phyloP scores from a whole-genome alignment of 2,797 vertebrate genomes.

The Mionectes olivaceus region DNA sequence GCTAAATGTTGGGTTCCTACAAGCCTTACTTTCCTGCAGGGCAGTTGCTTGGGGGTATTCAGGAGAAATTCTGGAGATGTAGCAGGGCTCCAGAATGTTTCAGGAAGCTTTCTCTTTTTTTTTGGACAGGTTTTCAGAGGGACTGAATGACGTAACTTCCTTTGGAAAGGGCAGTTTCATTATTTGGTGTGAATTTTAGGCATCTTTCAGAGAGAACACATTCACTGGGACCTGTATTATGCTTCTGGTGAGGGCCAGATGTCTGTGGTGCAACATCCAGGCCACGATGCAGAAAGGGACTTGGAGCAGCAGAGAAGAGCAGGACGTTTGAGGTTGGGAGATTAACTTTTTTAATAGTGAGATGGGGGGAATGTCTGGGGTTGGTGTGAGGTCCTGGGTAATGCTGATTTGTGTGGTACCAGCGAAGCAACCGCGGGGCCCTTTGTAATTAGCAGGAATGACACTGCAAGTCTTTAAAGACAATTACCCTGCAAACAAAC shows the following conservation, averaged over 20 bases:
- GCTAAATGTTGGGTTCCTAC: not conserved
- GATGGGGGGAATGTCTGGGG: not conserved
- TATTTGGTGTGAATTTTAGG: not conserved
- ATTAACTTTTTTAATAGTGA: not conserved
- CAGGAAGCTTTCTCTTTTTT: not conserved
- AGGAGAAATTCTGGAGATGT: not conserved
- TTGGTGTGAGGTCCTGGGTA: not conserved
- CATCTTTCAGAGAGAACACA: not conserved
- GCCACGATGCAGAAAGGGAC: not conserved
- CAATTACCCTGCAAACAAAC: slow-evolving; percentile 29
- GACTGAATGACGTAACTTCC: not conserved
- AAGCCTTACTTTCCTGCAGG: not conserved
- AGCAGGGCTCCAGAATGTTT: not conserved
- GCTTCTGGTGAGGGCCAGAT: not conserved
- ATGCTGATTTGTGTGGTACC: not conserved
- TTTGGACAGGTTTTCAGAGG: not conserved
- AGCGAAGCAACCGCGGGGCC: not conserved
- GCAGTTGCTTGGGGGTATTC: not conserved
- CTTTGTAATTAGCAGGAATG: not conserved
- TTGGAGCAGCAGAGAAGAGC: not conserved
- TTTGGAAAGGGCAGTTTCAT: not conserved
- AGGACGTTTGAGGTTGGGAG: not conserved
- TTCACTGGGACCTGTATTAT: not conserved
- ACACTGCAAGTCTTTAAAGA: not conserved
- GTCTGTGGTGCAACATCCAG: not conserved